Evolutionary conservation across 2,888 invertebrate species (phyloP), one percentile per base, ranked within the genome.

Genomic region (Ichneumoninae sp.): DNA sequence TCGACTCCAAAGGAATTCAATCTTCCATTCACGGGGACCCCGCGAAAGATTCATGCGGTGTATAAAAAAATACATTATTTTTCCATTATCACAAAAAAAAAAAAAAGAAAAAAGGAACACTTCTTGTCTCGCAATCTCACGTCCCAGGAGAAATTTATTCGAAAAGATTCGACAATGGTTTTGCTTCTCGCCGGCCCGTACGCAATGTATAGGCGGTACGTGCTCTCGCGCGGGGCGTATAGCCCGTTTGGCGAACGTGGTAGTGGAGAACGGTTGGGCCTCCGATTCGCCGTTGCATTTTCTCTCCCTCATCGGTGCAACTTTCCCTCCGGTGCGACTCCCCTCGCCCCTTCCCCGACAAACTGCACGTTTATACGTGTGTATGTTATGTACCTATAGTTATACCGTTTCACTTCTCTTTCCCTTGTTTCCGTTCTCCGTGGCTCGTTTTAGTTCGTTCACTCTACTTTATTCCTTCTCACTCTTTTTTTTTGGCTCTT

Each of bases 131-230:
- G 54, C 33, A 70, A 54, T 70, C 33, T 70, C 54, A 33, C 52
- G 54, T 70, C 52, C 19, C 54, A 6, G 86, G 88, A 88, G 90
- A 90, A 91, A 91, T 92, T 91, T 92, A 91, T 90, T 89, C 88
- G 89, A 88, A 89, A 91, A 70, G 52, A 91, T 89, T 90, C 87
- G 87, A 89, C 89, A 88, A 91, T 89, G 87, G 88, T 88, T 75
- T 70, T 54, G 33, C 19, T 26, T 68, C 36, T 26, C 33, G 60
- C 26, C 30, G 16, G 26, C 30, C 4, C 60, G 26, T 33, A 36
- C 54, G 70, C 52, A 54, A 54, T 54, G 30, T 60, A 70, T 54
- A 70, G 70, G 52, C 33, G 54, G 54, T 36, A 52, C 70, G 50
- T 50, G 50, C 50, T 30, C 50, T 7, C n/a, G 69, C 3, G 40